Conservation (phyloP, 2,888 invertebrate species). For the Galeopsomyia nigrocyanea region DNA sequence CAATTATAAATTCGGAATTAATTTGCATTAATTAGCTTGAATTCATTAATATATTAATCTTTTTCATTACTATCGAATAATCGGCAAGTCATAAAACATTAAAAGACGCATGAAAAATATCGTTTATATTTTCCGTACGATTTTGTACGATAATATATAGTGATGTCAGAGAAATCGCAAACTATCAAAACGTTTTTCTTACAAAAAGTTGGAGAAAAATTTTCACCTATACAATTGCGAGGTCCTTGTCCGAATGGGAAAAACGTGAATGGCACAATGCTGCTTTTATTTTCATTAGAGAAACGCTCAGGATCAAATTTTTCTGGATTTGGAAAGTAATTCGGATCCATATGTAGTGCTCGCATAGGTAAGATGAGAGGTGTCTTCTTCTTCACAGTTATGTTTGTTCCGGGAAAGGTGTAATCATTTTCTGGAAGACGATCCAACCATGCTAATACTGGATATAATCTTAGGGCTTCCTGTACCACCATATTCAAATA, state of each 20-base stretch:
- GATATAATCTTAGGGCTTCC: slow-evolving; percentile 67
- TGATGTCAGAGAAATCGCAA: too few species aligned
- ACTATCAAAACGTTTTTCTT: too few species aligned
- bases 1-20: background rate
- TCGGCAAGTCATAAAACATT: too few species aligned
- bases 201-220: background rate
- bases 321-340: slow-evolving; percentile 65
- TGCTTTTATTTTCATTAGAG: slow-evolving; percentile 60
- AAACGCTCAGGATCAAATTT: slow-evolving; percentile 68
- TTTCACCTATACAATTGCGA: slow-evolving; percentile 61
- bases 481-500: slow-evolving; percentile 60
- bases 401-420: slow-evolving; percentile 56
- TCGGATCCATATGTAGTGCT: slow-evolving; percentile 65
- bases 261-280: slow-evolving; percentile 54
- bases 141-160: too few species aligned
- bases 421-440: slow-evolving; percentile 56
- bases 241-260: slow-evolving; percentile 66
- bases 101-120: slow-evolving; percentile 43
- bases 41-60: too few species aligned
- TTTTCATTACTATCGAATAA: too few species aligned
- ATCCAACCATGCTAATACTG: slow-evolving; percentile 57
- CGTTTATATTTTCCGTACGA: too few species aligned
- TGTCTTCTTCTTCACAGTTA: slow-evolving; percentile 61
- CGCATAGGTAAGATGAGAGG: slow-evolving; percentile 62
- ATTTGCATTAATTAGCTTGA: too few species aligned